Evolutionary conservation across 2,888 invertebrate genomes (phyloP).

Genomic region (Cyrtodaria siliqua): DNA sequence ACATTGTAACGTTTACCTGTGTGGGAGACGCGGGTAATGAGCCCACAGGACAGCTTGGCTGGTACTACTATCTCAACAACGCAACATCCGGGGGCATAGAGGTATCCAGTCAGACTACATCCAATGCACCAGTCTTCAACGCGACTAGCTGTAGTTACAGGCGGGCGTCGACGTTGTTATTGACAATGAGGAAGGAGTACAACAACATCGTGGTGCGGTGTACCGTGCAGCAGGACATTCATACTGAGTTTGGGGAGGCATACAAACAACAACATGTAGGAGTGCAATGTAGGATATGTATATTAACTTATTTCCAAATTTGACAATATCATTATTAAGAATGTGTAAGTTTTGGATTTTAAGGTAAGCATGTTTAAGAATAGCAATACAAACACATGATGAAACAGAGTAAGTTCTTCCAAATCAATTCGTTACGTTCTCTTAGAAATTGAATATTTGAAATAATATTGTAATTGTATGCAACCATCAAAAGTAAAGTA

Average conservation of each 20-base stretch:
- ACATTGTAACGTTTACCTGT: conserved; percentile 43
- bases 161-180: conserved; percentile 21
- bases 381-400: too few relatives aligned
- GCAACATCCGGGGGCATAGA: not conserved
- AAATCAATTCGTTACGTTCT: too few relatives aligned
- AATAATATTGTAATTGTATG: too few relatives aligned
- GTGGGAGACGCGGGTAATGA: conserved; percentile 38
- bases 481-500: too few relatives aligned
- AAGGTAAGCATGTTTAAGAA: too few relatives aligned
- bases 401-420: too few relatives aligned
- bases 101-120: conserved; percentile 2
- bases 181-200: conserved; percentile 27
- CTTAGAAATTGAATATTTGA: too few relatives aligned
- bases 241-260: not conserved
- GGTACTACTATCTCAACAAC: conserved; percentile 34
- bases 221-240: conserved; percentile 36
- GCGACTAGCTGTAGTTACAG: conserved; percentile 22
- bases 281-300: conserved; percentile 39
- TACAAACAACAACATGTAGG: conserved; percentile 11
- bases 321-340: too few relatives aligned
- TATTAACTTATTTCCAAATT: too few relatives aligned
- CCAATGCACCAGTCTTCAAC: not conserved
- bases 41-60: conserved; percentile 33
- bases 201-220: conserved; percentile 43
- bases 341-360: too few relatives aligned